phyloP scores from a whole-genome alignment of 2,888 invertebrate genomes.

The Hanleya hanleyi region DNA sequence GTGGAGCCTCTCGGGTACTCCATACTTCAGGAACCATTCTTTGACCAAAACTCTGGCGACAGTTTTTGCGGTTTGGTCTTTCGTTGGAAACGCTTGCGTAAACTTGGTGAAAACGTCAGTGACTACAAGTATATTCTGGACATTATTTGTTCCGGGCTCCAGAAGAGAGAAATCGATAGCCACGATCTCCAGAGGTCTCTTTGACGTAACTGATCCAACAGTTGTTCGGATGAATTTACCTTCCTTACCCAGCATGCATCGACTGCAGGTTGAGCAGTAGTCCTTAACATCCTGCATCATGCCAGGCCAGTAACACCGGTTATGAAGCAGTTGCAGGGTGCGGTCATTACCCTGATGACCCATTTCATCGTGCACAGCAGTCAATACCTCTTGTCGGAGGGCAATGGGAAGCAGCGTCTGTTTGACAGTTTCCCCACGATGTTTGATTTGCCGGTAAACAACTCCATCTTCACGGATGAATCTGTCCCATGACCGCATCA shows the following conservation, averaged over 20 bases:
- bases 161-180: background rate
- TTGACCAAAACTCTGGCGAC: constrained; percentile 39
- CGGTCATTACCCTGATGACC: too few relatives aligned
- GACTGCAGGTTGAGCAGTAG: background rate
- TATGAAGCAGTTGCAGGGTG: too few relatives aligned
- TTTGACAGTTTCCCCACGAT: too few relatives aligned
- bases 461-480: too few relatives aligned
- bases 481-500: background rate
- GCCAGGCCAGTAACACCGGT: background rate
- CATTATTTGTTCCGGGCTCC: constrained; percentile 3
- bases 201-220: background rate
- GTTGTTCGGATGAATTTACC: background rate
- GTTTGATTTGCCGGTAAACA: too few relatives aligned
- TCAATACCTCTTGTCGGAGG: background rate
- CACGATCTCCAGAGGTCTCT: background rate
- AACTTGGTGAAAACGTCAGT: constrained; percentile 40
- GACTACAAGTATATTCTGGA: background rate
- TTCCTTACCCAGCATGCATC: background rate
- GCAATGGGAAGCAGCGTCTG: background rate
- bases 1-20: constrained; percentile 40
- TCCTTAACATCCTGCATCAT: background rate
- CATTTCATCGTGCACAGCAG: background rate
- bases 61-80: constrained; percentile 38
- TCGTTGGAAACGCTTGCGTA: constrained; percentile 38
- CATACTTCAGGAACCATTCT: constrained; percentile 41